Base-by-base conservation (phyloP, 1,140 invertebrate genomes). In the Maconellicoccus hirsutus region DNA sequence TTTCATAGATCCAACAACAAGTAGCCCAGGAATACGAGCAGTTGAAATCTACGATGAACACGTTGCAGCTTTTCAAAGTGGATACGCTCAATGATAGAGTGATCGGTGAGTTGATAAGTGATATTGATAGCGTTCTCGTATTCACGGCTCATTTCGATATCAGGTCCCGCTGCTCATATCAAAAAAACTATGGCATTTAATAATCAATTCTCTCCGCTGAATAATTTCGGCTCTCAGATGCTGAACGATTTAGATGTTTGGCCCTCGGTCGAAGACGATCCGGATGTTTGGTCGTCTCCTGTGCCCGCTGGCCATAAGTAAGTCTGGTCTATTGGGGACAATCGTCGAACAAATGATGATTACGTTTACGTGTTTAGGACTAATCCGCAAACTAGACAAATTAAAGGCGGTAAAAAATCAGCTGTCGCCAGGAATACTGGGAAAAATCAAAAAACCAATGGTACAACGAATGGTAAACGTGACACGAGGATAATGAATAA, bases 221-320 rank as follows among this genome's bases (percentile, higher is more conserved):
- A 66, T 66, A 25, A 23, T 12, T 66, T 66, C 61, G 61, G 61
- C 25, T 66, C 61, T 4, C 61, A 66, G 25, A 66, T 66, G 25
- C 16, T 66, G 25, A 66, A 66, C 61, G 86, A 86, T 75, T 83
- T 84, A 16, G 84, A 87, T 77, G 84, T 88, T 38, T 93, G 90
- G 89, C 87, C 87, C 22, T 87, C 89, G 25, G 61, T 66, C 4
- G 61, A 86, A 71, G 83, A 87, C 77, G 91, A 94, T 83, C 90
- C 91, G 23, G 90, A 91, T 80, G 87, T 92, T 0, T 94, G 94
- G 94, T 91, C 92, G n/a, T 86, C 92, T 22, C 91, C 94, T 52
- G 89, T 90, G 70, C 88, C 89, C 73, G 84, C 87, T 4, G 90
- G 93, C 78, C 88, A 92, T 78, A 86, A 85, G 85, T 86, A 70